Percentiles rank a stretch among this genome's conserved stretches.
phyloP scores from a whole-genome alignment of 2,888 invertebrate species.

The Drosophila anceps region DNA sequence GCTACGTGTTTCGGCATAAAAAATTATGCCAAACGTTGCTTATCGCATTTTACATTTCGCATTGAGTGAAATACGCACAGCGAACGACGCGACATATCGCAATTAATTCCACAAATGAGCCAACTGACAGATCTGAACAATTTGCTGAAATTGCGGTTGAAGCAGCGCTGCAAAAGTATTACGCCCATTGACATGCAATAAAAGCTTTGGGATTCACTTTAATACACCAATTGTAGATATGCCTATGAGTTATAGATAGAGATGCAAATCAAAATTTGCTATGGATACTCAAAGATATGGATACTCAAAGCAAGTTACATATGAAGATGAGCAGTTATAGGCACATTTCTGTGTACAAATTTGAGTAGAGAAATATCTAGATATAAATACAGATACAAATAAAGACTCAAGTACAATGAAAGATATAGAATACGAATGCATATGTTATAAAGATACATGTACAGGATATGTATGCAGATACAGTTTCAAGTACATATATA shows the following conservation, averaged over 20 bases:
- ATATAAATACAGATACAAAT: background rate
- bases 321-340: too few relatives aligned
- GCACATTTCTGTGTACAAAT: too few relatives aligned
- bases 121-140: slow-evolving; percentile 13
- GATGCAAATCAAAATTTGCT: background rate
- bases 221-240: too few relatives aligned
- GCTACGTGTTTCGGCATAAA: slow-evolving; percentile 36
- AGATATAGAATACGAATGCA: background rate
- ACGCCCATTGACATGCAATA: background rate
- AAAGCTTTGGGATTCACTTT: background rate
- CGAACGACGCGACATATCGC: slow-evolving; percentile 3
- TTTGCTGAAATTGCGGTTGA: slow-evolving; percentile 5
- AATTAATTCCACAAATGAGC: slow-evolving; percentile 32
- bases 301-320: too few relatives aligned
- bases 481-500: background rate
- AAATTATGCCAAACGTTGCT: slow-evolving; percentile 46
- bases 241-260: background rate
- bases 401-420: background rate
- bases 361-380: too few relatives aligned
- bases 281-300: background rate
- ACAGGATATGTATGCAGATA: background rate
- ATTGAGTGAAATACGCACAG: slow-evolving; percentile 12
- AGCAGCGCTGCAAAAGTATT: background rate
- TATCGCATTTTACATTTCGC: slow-evolving; percentile 49
- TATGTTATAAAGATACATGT: too few relatives aligned